Conservation (phyloP, 2,113 vertebrate genomes). For the Cygnus atratus region DNA sequence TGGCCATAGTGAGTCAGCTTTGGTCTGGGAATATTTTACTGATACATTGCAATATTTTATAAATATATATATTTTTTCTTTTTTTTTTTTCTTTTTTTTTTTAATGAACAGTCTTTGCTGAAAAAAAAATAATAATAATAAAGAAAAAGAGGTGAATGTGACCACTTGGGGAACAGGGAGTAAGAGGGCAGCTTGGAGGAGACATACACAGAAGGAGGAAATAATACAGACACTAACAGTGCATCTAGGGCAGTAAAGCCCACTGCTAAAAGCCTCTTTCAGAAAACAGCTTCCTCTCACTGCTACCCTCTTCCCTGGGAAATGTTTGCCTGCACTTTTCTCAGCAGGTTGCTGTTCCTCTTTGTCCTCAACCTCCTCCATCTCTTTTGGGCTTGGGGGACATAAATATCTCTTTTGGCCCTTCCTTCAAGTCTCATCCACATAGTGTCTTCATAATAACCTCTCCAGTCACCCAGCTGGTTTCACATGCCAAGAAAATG, state of each 20-base stretch:
- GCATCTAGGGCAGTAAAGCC: not conserved
- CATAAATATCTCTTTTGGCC: not conserved
- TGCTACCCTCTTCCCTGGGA: not conserved
- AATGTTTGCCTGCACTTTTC: not conserved
- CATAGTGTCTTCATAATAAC: not conserved
- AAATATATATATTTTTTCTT: not conserved
- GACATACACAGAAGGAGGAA: not conserved
- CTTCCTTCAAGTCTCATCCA: not conserved
- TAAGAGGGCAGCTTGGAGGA: not conserved
- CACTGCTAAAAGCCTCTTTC: not conserved
- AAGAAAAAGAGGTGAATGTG: not conserved
- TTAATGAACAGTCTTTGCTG: not conserved
- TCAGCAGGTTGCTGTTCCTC: not conserved
- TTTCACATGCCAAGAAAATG: not conserved
- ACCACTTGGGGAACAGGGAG: not conserved
- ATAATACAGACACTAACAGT: not conserved
- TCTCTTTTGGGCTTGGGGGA: not conserved
- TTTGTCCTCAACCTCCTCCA: not conserved
- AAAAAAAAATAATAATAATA: not conserved
- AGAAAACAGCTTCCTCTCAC: not conserved
- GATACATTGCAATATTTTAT: not conserved
- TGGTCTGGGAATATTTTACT: not conserved
- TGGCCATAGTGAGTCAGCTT: not conserved
- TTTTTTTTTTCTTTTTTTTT: not conserved
- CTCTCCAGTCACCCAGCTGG: not conserved